Percentiles rank a stretch among this genome's conserved stretches.
Conservation (phyloP, 53 echinoderm and acorn worm species). For the Luidia sarsii region DNA sequence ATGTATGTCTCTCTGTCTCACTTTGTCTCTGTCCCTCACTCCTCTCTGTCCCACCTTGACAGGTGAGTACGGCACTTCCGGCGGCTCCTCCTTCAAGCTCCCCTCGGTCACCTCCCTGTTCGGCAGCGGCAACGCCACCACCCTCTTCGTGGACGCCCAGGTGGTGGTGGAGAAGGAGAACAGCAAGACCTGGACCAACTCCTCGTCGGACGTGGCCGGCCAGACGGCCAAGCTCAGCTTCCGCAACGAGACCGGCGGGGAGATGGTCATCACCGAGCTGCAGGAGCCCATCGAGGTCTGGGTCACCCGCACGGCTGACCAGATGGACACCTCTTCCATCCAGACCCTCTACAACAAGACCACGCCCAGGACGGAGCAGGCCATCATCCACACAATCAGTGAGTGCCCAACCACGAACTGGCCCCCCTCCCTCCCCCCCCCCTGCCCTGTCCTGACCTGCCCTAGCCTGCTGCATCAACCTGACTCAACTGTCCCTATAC, state of each 20-base stretch:
- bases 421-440: no score
- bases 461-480: no score
- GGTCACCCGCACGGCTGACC: conserved; percentile 53
- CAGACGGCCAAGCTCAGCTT: conserved; percentile 66
- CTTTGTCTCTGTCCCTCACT: no score
- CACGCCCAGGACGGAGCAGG: conserved; percentile 59
- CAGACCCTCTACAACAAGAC: conserved; percentile 64
- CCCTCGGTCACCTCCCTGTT: conserved; percentile 58
- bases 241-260: conserved; percentile 78
- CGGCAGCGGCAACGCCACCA: conserved; percentile 76
- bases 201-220: conserved; percentile 64
- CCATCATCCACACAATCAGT: conserved; percentile 74
- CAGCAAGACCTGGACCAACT: conserved; percentile 75
- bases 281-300: conserved; percentile 77
- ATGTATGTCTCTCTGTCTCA: no score
- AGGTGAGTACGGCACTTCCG: conserved; percentile 44
- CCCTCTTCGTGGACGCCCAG: conserved; percentile 74
- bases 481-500: no score
- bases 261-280: conserved; percentile 65
- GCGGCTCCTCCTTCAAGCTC: conserved; percentile 68
- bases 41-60: no score
- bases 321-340: conserved; percentile 60
- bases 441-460: no score
- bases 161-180: conserved; percentile 75
- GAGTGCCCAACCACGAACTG: not conserved